A percentile compares a stretch with the other conserved stretches of the same genome.
Conservation (phyloP, 2,113 vertebrate species). For the Picathartes gymnocephalus region DNA sequence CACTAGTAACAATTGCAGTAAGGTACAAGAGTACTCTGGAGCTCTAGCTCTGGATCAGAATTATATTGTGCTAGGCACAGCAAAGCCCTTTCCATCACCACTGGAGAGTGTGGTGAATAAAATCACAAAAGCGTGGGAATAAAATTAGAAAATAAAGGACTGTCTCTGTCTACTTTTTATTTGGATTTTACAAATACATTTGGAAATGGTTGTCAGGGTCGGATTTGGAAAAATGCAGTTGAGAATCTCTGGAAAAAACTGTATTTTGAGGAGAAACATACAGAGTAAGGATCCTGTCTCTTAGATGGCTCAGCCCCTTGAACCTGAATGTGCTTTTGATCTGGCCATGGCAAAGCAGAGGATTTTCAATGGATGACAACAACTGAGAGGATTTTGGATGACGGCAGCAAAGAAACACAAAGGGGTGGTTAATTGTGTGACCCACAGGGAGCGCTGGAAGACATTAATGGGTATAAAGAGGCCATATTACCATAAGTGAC, state of each 20-base stretch:
- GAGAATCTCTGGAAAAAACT: background rate
- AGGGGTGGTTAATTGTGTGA: constrained; percentile 40
- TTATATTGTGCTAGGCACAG: background rate
- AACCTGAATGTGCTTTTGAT: background rate
- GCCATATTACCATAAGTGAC: constrained; percentile 58
- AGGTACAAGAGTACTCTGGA: background rate
- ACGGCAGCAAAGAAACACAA: background rate
- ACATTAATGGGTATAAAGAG: constrained; percentile 52
- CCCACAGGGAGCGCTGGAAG: constrained; percentile 34
- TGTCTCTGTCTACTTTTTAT: background rate
- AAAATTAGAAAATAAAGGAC: background rate
- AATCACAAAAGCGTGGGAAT: background rate
- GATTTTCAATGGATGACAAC: background rate
- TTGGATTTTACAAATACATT: background rate
- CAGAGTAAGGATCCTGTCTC: background rate
- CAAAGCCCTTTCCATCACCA: background rate
- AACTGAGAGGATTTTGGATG: background rate
- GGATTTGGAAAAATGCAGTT: background rate
- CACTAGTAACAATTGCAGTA: background rate
- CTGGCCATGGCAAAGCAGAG: background rate
- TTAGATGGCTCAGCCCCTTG: background rate
- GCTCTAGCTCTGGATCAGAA: background rate
- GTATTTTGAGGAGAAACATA: background rate
- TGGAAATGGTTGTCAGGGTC: background rate
- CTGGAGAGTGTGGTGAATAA: background rate